These are phyloP conservation scores for Lasioglossum figueresi DNA, from an alignment of 2,888 invertebrate species.

Conservation along the genomic window DNA sequence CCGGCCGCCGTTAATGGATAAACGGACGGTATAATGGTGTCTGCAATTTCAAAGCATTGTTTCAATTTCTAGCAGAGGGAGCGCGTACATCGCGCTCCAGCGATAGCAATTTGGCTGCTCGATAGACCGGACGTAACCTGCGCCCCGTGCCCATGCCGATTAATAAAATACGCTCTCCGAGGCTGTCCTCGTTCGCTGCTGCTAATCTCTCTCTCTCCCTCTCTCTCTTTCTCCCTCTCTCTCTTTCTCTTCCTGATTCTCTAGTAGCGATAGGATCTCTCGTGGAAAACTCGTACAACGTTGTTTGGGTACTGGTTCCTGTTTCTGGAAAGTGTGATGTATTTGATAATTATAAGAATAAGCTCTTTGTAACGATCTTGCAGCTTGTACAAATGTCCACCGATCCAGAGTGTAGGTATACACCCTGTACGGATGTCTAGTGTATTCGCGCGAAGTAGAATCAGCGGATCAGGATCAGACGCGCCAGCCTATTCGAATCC, in stretches of 20 bases:
- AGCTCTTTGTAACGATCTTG: too few species aligned
- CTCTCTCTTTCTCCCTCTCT: background rate
- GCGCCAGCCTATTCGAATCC: too few species aligned
- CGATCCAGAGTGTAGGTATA: too few species aligned
- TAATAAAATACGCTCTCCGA: conserved; percentile 60
- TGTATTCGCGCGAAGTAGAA: too few species aligned
- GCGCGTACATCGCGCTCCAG: conserved; percentile 45
- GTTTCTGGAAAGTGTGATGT: background rate
- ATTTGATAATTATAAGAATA: background rate
- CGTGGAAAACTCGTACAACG: background rate
- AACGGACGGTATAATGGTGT: conserved; percentile 68
- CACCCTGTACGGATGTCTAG: too few species aligned
- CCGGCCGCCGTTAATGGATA: conserved; percentile 71
- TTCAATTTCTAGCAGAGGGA: conserved; percentile 71
- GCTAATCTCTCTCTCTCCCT: conserved; percentile 5
- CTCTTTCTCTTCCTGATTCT: background rate
- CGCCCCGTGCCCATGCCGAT: conserved; percentile 41
- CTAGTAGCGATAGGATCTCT: background rate
- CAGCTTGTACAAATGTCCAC: too few species aligned
- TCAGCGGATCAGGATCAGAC: too few species aligned
- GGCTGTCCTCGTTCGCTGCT: conserved; percentile 14
- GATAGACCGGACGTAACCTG: conserved; percentile 56
- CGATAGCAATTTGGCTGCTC: conserved; percentile 70
- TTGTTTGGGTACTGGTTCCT: background rate
- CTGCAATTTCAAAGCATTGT: conserved; percentile 74